Evolutionary conservation across 2,888 invertebrate genomes (phyloP).

Genomic region (Lysandra coridon): DNA sequence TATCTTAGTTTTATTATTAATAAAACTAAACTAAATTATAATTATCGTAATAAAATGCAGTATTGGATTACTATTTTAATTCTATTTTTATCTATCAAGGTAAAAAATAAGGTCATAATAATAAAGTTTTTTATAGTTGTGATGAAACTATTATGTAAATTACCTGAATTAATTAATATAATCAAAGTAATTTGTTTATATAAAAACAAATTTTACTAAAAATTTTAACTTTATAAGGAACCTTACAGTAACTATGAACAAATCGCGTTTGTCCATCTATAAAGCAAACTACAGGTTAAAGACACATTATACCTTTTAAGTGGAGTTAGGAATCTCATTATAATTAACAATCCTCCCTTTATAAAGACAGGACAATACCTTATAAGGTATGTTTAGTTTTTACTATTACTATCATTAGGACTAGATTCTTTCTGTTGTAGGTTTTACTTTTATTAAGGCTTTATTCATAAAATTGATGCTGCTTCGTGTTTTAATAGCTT

Average conservation of each 20-base stretch:
- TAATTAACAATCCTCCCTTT: not conserved
- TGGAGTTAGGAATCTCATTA: constrained; percentile 11
- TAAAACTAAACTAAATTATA: too few species aligned
- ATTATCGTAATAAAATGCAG: not conserved
- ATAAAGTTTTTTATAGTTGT: not conserved
- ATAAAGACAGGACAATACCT: not conserved
- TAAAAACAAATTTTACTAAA: not conserved
- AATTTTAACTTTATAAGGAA: not conserved
- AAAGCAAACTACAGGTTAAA: not conserved
- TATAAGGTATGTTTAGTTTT: not conserved
- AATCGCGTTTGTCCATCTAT: not conserved
- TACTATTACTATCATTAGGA: not conserved
- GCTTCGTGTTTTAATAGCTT: not conserved
- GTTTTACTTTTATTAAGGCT: not conserved
- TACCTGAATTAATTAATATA: not conserved
- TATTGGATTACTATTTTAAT: constrained; percentile 1
- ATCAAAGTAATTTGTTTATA: not conserved
- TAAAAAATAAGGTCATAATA: not conserved
- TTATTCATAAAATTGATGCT: not conserved
- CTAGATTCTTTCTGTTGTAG: not conserved
- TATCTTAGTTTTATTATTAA: too few species aligned
- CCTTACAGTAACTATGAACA: not conserved
- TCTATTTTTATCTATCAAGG: not conserved
- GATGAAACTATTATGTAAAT: not conserved
- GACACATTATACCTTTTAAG: constrained; percentile 4